Base-by-base conservation (phyloP, 2,113 vertebrate genomes). In the Grallaria varia region DNA sequence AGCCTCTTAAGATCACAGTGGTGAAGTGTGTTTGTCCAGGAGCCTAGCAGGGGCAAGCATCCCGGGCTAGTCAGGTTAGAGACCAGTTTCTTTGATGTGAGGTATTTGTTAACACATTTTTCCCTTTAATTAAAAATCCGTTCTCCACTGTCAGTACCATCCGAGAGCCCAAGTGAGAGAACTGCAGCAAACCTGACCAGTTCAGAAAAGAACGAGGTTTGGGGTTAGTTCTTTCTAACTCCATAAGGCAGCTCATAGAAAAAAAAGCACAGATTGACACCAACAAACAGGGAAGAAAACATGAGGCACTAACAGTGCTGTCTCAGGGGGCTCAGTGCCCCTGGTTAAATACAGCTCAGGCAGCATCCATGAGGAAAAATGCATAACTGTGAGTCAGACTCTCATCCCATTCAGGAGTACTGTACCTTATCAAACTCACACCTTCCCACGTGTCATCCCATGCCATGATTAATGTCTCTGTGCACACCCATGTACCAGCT, bases 21-120 rank as follows among this genome's bases (percentile, higher is more conserved):
- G 96, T 97, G 95, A 97, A 97, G 96, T 95, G 84, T 97, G 97
- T 97, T 98, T 97, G 96, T 96, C 95, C 97, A 97, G 96, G 60
- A 97, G 93, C 94, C 94, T 92, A 64, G 45, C 31, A 90, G 96
- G 91, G 96, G 76, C 91, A 83, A 93, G 81, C 90, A 95, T 92
- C 93, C 89, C 53, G 39, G 94, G 87, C 84, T 93, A 37, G 87
- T 93, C 75, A 87, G 88, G 92, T 92, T 95, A 82, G 93, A 95
- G 89, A 81, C 94, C 35, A 30, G 87, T 83, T 69, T 52, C 98
- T 98, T 98, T 97, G 96, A 98, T 96, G 93, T 97, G 92, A 96
- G 91, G 69, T 74, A 83, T 90, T 94, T 92, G 59, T 72, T 97
- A 95, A 96, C 94, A 85, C 68, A 21, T 42, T 95, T 77, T 83